A percentile compares a stretch with the other conserved stretches of the same genome.
Evolutionary conservation across 2,113 vertebrate genomes (phyloP).

Genomic region (Pelvicachromis taeniatus): DNA sequence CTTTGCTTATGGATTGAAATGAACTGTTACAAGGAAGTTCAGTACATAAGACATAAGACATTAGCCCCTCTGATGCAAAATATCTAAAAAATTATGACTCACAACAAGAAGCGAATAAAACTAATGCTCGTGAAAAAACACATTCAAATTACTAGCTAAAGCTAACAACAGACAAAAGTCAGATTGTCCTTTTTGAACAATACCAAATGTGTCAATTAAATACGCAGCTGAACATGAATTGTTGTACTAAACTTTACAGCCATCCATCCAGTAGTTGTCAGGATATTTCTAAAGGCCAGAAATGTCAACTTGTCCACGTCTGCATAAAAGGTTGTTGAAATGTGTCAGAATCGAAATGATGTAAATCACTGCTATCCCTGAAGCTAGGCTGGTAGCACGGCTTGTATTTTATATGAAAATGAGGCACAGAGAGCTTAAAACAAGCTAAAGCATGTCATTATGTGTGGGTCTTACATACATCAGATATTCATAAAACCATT

Average conservation of each 20-base stretch:
- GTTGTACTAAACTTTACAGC: not conserved
- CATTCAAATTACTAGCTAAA: not conserved
- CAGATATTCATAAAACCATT: not conserved
- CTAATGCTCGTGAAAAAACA: not conserved
- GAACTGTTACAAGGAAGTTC: constrained; percentile 13
- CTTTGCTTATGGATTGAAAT: constrained; percentile 19
- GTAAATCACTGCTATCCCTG: not conserved
- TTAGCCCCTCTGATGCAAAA: not conserved
- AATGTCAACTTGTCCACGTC: not conserved
- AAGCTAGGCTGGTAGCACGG: not conserved
- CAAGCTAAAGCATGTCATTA: not conserved
- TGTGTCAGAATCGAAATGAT: not conserved
- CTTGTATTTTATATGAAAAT: not conserved
- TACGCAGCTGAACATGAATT: not conserved
- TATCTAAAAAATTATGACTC: not conserved
- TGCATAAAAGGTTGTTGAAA: not conserved
- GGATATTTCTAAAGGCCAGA: not conserved
- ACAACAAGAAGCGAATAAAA: not conserved
- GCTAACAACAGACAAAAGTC: not conserved
- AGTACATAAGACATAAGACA: not conserved
- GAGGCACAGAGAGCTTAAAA: not conserved
- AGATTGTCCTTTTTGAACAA: not conserved
- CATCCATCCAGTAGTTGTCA: not conserved
- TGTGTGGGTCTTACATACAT: not conserved
- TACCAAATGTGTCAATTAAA: not conserved